Evolutionary conservation across 2,797 vertebrate genomes (phyloP).

Genomic region (Artibeus jamaicensis): DNA sequence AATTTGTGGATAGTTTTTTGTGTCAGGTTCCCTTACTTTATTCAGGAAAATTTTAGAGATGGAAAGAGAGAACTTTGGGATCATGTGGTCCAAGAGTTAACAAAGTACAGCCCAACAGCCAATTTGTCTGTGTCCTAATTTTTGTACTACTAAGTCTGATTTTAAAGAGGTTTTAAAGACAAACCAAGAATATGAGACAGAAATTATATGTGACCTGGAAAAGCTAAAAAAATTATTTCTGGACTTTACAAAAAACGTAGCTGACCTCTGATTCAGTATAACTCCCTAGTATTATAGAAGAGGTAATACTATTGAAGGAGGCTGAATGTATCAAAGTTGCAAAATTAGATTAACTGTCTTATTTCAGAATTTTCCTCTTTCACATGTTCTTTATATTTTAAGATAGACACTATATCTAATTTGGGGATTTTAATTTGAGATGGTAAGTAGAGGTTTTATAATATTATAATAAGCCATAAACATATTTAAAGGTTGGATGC

Average conservation of each 20-base stretch:
- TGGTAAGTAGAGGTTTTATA: not conserved
- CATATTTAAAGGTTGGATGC: slow-evolving; percentile 14
- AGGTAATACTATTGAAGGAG: slow-evolving; percentile 25
- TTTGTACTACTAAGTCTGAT: slow-evolving; percentile 7
- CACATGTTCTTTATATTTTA: slow-evolving; percentile 1
- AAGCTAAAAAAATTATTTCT: not conserved
- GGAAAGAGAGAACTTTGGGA: not conserved
- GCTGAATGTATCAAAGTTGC: not conserved
- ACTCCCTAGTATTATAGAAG: not conserved
- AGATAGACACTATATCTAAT: not conserved
- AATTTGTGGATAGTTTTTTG: not conserved
- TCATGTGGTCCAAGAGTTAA: not conserved
- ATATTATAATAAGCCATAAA: not conserved
- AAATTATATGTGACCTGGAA: not conserved
- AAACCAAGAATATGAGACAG: not conserved
- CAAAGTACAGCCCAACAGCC: not conserved
- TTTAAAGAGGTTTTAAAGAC: not conserved
- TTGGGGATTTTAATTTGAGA: slow-evolving; percentile 8
- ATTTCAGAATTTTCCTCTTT: not conserved
- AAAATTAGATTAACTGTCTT: not conserved
- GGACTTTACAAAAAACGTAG: not conserved
- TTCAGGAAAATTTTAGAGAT: not conserved
- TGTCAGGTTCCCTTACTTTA: not conserved
- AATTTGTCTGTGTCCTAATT: not conserved
- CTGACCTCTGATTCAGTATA: not conserved